Percentiles rank a stretch among this genome's conserved stretches.
Evolutionary conservation across 2,888 invertebrate genomes (phyloP).

Genomic region (Amiota communis): DNA sequence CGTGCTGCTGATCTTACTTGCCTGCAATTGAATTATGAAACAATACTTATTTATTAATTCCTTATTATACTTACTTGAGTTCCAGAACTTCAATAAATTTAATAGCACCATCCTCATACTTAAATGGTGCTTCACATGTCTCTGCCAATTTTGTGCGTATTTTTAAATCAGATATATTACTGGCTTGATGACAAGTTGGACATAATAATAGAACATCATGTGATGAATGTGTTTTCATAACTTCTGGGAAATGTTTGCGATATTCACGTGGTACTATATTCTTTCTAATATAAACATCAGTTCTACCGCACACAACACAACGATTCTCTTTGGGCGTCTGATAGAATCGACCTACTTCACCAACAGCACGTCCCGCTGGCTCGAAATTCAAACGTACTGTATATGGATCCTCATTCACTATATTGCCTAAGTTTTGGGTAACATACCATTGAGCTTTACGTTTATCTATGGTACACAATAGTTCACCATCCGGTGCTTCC

Average conservation of each 20-base stretch:
- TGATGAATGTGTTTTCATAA: slow-evolving; percentile 86
- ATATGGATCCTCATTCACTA: slow-evolving; percentile 74
- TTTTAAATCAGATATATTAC: slow-evolving; percentile 78
- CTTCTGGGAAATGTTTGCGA: slow-evolving; percentile 82
- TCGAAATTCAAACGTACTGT: slow-evolving; percentile 84
- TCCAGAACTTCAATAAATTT: slow-evolving; percentile 71
- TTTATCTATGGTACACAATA: slow-evolving; percentile 83
- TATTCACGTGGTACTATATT: slow-evolving; percentile 89
- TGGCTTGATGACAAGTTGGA: slow-evolving; percentile 80
- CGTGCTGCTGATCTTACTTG: slow-evolving; percentile 78
- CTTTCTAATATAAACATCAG: slow-evolving; percentile 82
- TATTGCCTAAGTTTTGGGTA: slow-evolving; percentile 74
- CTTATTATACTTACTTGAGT: slow-evolving; percentile 55
- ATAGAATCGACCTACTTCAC: slow-evolving; percentile 83
- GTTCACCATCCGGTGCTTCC: slow-evolving; percentile 84
- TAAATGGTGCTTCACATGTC: slow-evolving; percentile 79
- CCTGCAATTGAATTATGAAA: slow-evolving; percentile 65
- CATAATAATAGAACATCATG: slow-evolving; percentile 87
- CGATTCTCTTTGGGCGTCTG: slow-evolving; percentile 81
- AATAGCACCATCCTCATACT: slow-evolving; percentile 59
- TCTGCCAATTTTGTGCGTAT: slow-evolving; percentile 77
- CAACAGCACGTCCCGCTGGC: slow-evolving; percentile 82
- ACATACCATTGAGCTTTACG: slow-evolving; percentile 82
- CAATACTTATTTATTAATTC: neutral
- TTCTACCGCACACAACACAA: slow-evolving; percentile 85